Base-by-base conservation (phyloP, 2,888 invertebrate genomes). In the Philonicus albiceps region DNA sequence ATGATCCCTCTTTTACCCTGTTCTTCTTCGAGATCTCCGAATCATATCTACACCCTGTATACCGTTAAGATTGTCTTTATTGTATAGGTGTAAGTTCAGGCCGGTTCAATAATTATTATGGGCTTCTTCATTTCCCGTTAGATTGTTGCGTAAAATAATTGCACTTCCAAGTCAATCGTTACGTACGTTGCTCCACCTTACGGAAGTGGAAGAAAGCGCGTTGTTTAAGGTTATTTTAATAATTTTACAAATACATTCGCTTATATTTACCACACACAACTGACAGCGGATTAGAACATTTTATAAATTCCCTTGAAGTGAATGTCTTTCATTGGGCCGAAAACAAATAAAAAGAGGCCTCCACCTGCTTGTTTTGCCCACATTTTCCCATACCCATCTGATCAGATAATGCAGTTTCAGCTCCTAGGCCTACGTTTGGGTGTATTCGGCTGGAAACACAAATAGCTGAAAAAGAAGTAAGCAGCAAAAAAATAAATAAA, bases 401-500 rank as follows among this genome's bases (percentile, higher is more conserved):
- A 81, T 81, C 81, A 19, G 55, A 81, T 81, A 55, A 55, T 55
- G 81, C 34, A 64, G 7, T 55, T 43, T 30, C 64, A 55, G 34
- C 31, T 43, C 40, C 37, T 55, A 81, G 81, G 81, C 81, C 55
- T 81, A 81, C 64, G 49, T 34, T 81, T 31, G 34, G 53, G 34
- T 81, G 81, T 81, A 81, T 81, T 81, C 81, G 81, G 64, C 81
- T 81, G 81, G 81, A 81, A 55, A 64, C n/a, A 37, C 31, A 64
- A 81, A 81, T 64, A 30, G 81, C 8, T 64, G 53, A 80, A 80
- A 40, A 53, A 80, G 55, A 64, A 74, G 19, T 31, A 73, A 74
- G 34, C 74, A 37, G 31, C 19, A 8, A 74, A 74, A 74, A 34
- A 31, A n/a, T n/a, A n/a, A n/a, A n/a, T n/a, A 31, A 31, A 3